Conservation (phyloP, 2,888 invertebrate genomes). For the Dicycla oo region DNA sequence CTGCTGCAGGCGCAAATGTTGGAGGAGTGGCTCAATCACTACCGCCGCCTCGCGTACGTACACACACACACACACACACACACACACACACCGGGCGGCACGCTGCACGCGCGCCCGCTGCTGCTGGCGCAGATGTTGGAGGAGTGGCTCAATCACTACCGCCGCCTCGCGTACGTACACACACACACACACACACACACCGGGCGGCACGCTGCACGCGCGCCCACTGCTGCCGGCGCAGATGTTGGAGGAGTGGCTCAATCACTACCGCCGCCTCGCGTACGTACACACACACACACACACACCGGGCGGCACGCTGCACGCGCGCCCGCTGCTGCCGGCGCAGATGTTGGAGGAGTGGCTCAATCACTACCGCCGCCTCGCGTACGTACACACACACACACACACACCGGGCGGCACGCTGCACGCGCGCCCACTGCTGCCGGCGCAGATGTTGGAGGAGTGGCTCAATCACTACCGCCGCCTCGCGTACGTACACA, state of each 20-base stretch:
- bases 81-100: conserved; percentile 92
- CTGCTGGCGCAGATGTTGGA: conserved; percentile 95
- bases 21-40: conserved; percentile 98
- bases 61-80: conserved; percentile 81
- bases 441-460: conserved; percentile 95
- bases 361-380: conserved; percentile 97
- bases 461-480: conserved; percentile 98
- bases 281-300: conserved; percentile 74
- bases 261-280: conserved; percentile 96
- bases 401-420: conserved; percentile 92
- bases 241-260: conserved; percentile 97
- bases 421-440: conserved; percentile 95
- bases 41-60: conserved; percentile 93
- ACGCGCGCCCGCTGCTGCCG: conserved; percentile 96
- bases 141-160: conserved; percentile 98
- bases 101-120: conserved; percentile 91
- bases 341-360: conserved; percentile 96
- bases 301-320: conserved; percentile 93
- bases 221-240: conserved; percentile 96
- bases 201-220: conserved; percentile 93
- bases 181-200: conserved; percentile 91
- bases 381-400: conserved; percentile 92
- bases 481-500: conserved; percentile 92
- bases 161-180: conserved; percentile 92
- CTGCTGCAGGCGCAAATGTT: conserved; percentile 96